phyloP scores from a whole-genome alignment of 2,113 vertebrate species.

The Megaceryle torquata region DNA sequence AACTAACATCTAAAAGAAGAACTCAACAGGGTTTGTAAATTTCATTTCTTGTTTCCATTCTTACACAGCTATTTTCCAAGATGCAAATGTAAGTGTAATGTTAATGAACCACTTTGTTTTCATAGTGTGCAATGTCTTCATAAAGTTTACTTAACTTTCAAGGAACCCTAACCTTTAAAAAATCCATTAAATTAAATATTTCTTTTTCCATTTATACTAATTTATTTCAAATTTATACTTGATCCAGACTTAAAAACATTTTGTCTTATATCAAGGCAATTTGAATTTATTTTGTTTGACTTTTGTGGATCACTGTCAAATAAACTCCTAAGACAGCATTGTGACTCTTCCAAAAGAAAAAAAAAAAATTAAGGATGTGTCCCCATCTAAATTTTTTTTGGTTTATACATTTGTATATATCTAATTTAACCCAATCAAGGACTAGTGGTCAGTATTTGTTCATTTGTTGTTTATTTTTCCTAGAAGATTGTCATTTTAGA shows the following conservation, averaged over 20 bases:
- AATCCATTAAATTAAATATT: not conserved
- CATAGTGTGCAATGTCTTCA: not conserved
- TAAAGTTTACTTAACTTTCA: not conserved
- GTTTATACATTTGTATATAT: not conserved
- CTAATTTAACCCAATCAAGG: not conserved
- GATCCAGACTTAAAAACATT: not conserved
- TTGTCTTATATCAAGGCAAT: not conserved
- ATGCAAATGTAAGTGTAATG: not conserved
- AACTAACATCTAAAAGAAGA: not conserved
- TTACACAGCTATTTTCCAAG: not conserved
- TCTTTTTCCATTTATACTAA: not conserved
- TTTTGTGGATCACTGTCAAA: not conserved
- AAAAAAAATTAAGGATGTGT: not conserved
- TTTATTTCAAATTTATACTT: not conserved
- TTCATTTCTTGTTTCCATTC: not conserved
- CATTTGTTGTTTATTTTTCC: not conserved
- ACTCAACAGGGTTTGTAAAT: not conserved
- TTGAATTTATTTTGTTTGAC: not conserved
- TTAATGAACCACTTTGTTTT: not conserved
- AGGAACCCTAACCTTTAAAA: not conserved
- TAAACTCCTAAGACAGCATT: not conserved
- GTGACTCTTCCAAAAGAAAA: not conserved
- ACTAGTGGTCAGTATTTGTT: not conserved
- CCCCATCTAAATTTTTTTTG: not conserved
- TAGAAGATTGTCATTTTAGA: not conserved